Conservation (phyloP, 2,888 invertebrate species). For the Diarsia mendica region DNA sequence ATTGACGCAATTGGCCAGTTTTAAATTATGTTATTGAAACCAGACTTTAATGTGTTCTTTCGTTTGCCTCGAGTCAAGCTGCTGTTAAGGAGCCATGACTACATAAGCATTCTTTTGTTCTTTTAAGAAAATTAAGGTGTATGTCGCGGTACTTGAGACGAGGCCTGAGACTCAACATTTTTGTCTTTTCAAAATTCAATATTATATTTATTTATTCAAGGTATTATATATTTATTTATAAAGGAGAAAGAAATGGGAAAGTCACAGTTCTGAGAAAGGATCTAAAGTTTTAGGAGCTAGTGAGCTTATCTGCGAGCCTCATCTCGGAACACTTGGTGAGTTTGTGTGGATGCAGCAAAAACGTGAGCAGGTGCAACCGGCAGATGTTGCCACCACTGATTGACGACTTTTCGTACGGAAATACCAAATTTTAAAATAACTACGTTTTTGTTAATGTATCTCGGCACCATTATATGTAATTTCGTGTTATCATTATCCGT, state of each 20-base stretch:
- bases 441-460: slow-evolving; percentile 64
- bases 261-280: slow-evolving; percentile 64
- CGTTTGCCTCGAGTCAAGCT: slow-evolving; percentile 49
- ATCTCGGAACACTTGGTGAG: slow-evolving; percentile 54
- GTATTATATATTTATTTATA: no score
- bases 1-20: slow-evolving; percentile 69
- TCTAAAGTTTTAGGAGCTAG: slow-evolving; percentile 59
- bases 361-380: slow-evolving; percentile 79
- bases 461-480: slow-evolving; percentile 54
- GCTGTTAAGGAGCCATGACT: slow-evolving; percentile 21
- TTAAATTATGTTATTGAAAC: slow-evolving; percentile 76
- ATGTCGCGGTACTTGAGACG: neutral
- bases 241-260: slow-evolving; percentile 33
- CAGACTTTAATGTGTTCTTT: slow-evolving; percentile 63
- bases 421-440: slow-evolving; percentile 69
- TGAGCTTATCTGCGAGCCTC: slow-evolving; percentile 51
- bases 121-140: slow-evolving; percentile 27
- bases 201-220: no score
- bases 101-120: slow-evolving; percentile 27
- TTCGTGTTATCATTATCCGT: slow-evolving; percentile 46
- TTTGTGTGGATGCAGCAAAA: slow-evolving; percentile 73
- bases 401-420: slow-evolving; percentile 74
- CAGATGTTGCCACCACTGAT: slow-evolving; percentile 78
- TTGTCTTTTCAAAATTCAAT: neutral
- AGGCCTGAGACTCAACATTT: neutral